Evolutionary conservation across 2,888 invertebrate genomes (phyloP).

Genomic region (Diaprepes abbreviatus): DNA sequence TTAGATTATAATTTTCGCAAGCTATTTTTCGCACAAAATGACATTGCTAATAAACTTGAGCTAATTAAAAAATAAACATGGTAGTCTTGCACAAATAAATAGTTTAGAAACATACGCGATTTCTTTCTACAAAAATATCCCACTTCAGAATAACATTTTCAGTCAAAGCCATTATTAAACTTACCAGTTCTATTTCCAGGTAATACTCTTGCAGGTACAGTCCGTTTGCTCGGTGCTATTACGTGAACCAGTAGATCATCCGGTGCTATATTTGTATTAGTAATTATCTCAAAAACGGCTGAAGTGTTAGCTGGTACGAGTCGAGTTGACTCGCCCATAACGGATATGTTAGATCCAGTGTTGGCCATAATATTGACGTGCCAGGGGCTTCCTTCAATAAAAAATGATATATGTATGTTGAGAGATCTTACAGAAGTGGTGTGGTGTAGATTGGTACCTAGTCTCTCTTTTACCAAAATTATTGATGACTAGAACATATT

Average conservation of each 20-base stretch:
- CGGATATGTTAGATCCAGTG: constrained; percentile 79
- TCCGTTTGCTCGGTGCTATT: constrained; percentile 87
- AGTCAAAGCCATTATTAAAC: not conserved
- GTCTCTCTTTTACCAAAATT: no score
- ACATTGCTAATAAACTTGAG: no score
- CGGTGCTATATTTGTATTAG: constrained; percentile 72
- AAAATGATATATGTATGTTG: constrained; percentile 8
- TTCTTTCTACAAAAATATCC: no score
- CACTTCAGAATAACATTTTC: not conserved
- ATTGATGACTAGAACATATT: no score
- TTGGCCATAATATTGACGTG: constrained; percentile 90
- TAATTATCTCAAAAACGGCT: constrained; percentile 90
- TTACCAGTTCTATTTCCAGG: constrained; percentile 78
- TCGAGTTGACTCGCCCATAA: constrained; percentile 89
- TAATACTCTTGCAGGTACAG: constrained; percentile 85
- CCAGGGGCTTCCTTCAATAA: constrained; percentile 89
- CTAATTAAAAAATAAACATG: no score
- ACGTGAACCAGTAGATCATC: constrained; percentile 77
- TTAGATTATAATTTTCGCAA: no score
- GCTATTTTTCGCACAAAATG: no score
- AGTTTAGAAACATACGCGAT: no score
- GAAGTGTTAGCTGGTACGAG: constrained; percentile 91
- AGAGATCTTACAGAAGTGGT: no score
- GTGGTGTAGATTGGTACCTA: no score
- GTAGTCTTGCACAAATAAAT: no score